Evolutionary conservation across 2,888 invertebrate species (phyloP).

Genomic region (Agrotis puta): DNA sequence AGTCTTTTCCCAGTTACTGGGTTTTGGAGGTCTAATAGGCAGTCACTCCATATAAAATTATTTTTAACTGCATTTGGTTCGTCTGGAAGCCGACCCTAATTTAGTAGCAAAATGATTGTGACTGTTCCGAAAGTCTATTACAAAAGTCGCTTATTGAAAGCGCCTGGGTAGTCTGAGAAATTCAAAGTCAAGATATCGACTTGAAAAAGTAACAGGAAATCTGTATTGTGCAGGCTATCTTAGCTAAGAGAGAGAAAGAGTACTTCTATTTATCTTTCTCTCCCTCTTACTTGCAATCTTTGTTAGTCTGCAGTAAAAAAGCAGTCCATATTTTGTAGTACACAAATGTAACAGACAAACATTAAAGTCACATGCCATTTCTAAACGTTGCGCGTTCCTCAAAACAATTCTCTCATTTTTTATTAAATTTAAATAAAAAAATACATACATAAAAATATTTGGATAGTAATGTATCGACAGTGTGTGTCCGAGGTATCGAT

Average conservation of each 20-base stretch:
- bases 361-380: slow-evolving; percentile 57
- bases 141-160: slow-evolving; percentile 8
- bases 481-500: slow-evolving; percentile 60
- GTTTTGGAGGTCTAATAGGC: too few species aligned
- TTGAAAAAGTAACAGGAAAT: not conserved
- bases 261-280: not conserved
- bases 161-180: not conserved
- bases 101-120: too few species aligned
- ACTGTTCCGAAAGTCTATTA: not conserved
- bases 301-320: too few species aligned
- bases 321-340: slow-evolving; percentile 13
- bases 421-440: slow-evolving; percentile 54
- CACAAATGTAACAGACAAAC: slow-evolving; percentile 35
- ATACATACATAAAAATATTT: slow-evolving; percentile 63
- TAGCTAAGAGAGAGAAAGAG: too few species aligned
- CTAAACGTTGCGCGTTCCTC: slow-evolving; percentile 56
- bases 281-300: not conserved
- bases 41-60: too few species aligned
- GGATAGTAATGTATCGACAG: slow-evolving; percentile 53
- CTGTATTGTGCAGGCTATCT: not conserved
- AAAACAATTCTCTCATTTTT: slow-evolving; percentile 48
- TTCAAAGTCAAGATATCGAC: not conserved
- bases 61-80: too few species aligned
- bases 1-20: too few species aligned
- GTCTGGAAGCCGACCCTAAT: too few species aligned